A percentile compares a stretch with the other conserved stretches of the same genome.
These are phyloP conservation scores for Nomada flava DNA, from an alignment of 2,888 invertebrate genomes.

Conservation along the genomic window DNA sequence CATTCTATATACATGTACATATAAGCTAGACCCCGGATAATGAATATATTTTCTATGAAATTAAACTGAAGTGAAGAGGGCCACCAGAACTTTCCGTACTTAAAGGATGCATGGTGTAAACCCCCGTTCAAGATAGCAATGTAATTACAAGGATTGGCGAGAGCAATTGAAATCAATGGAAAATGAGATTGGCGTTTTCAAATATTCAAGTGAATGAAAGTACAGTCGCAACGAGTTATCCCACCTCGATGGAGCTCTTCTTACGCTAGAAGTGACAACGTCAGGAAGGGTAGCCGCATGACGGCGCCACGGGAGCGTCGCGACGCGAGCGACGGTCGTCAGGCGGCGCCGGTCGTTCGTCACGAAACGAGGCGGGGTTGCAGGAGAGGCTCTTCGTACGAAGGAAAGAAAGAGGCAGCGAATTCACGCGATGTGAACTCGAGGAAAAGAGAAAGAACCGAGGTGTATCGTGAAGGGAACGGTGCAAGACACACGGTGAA, in stretches of 20 bases:
- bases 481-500: slow-evolving; percentile 3
- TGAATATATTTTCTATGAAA: background rate
- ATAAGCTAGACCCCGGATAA: background rate
- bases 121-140: background rate
- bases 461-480: slow-evolving; percentile 25
- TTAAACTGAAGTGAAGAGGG: background rate
- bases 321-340: slow-evolving; percentile 74
- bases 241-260: slow-evolving; percentile 29
- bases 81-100: background rate
- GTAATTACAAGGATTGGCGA: background rate
- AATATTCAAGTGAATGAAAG: slow-evolving; percentile 20
- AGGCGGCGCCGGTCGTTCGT: slow-evolving; percentile 68
- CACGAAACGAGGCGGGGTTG: slow-evolving; percentile 62
- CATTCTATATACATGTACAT: background rate
- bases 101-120: background rate
- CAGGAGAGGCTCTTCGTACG: slow-evolving; percentile 46
- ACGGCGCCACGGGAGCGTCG: slow-evolving; percentile 75
- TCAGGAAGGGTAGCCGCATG: slow-evolving; percentile 64
- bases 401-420: slow-evolving; percentile 53
- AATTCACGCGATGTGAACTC: slow-evolving; percentile 45
- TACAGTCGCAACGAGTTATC: slow-evolving; percentile 22
- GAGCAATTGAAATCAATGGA: background rate
- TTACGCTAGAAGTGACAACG: slow-evolving; percentile 22
- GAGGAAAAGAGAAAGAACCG: slow-evolving; percentile 51
- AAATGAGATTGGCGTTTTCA: background rate